A percentile compares a stretch with the other conserved stretches of the same genome.
These are phyloP conservation scores for Cinclus mexicanus DNA, from an alignment of 2,113 vertebrate genomes.

Conservation along the genomic window DNA sequence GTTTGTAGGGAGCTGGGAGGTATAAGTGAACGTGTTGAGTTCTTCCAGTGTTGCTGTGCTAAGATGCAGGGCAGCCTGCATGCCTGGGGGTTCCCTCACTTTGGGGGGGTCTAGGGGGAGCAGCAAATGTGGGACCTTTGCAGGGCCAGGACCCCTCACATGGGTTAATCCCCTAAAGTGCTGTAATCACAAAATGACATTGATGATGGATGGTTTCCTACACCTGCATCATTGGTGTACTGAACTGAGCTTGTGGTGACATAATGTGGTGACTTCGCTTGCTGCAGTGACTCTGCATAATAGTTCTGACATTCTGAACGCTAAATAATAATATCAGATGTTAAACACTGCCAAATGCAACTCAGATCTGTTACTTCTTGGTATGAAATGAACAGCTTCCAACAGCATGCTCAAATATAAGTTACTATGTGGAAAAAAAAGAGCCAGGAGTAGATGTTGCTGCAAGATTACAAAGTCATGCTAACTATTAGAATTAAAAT, in stretches of 20 bases:
- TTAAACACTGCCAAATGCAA: background rate
- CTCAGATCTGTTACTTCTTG: background rate
- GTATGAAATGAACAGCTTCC: constrained; percentile 13
- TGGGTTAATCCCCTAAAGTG: background rate
- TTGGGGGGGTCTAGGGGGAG: background rate
- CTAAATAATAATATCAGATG: background rate
- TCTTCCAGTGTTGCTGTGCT: background rate
- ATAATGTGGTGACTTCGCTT: background rate
- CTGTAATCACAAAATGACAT: background rate
- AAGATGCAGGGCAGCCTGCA: background rate
- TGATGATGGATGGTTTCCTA: background rate
- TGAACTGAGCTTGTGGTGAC: background rate
- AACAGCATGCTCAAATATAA: background rate
- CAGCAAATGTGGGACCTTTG: background rate
- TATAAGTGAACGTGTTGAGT: accelerated
- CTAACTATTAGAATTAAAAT: background rate
- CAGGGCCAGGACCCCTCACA: background rate
- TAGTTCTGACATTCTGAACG: background rate
- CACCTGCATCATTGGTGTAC: background rate
- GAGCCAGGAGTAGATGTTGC: background rate
- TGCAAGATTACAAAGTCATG: background rate
- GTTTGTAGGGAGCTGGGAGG: background rate
- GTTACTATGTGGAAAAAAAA: background rate
- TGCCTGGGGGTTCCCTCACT: background rate
- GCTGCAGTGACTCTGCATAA: background rate